These are phyloP conservation scores for Alligator mississippiensis DNA, from an alignment of 2,113 vertebrate genomes.

Conservation along the genomic window DNA sequence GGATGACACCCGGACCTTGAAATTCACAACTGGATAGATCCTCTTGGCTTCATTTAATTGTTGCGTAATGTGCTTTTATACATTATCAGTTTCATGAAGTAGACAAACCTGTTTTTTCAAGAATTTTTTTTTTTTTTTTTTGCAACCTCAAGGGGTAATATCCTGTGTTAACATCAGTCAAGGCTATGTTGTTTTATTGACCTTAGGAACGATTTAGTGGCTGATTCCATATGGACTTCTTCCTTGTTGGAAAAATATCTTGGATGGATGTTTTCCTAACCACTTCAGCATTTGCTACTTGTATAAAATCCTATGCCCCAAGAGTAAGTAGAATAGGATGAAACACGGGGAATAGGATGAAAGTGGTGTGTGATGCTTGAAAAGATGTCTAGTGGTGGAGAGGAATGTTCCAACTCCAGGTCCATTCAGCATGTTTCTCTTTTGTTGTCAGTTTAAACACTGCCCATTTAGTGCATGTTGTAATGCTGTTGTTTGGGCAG, in stretches of 20 bases:
- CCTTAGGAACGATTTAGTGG: not conserved
- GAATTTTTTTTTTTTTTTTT: not conserved
- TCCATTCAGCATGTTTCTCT: too few species aligned
- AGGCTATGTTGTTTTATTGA: not conserved
- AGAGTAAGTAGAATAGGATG: too few species aligned
- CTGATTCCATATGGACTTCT: not conserved
- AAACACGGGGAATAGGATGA: too few species aligned
- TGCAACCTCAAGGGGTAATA: not conserved
- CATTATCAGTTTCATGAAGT: not conserved
- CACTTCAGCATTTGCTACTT: too few species aligned
- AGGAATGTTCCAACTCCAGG: too few species aligned
- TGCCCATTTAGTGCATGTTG: too few species aligned
- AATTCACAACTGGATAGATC: not conserved
- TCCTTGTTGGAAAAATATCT: not conserved
- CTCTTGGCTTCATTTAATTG: not conserved
- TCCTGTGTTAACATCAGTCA: not conserved
- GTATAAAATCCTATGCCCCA: not conserved
- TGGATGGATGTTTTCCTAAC: not conserved
- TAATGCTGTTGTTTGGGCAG: too few species aligned
- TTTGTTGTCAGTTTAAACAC: too few species aligned
- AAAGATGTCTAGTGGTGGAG: too few species aligned
- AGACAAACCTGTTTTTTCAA: not conserved
- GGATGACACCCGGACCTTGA: not conserved
- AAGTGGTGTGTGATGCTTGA: too few species aligned
- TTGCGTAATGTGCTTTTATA: not conserved